Base-by-base conservation (phyloP, 2,888 invertebrate species). In the Trachelus stipa region DNA sequence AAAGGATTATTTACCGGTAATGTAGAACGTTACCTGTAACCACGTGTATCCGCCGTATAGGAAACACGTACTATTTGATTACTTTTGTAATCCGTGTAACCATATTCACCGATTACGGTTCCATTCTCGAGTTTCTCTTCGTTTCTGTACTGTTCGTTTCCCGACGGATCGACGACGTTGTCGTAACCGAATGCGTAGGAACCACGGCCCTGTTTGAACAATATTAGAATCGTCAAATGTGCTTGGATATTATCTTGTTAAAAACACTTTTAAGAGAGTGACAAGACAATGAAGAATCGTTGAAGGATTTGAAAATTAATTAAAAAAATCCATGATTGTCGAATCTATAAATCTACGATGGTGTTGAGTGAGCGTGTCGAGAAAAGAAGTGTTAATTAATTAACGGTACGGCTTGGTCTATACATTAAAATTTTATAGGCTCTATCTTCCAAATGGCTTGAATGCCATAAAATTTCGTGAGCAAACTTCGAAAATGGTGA, bases 131-230 rank as follows among this genome's bases (percentile, higher is more conserved):
- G 94, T 56, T 95, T 92, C 83, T 95, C 94, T 88, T 96, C 96
- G 76, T 94, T 94, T 4, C 96, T 92, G 87, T 94, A 96, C 87
- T 96, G 96, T 11, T 93, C 92, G 85, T 96, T 96, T 15, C 94
- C 94, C 11, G 88, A 88, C 0, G 93, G 92, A 87, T 96, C 96
- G 69, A 94, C 92, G 11, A 95, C 91, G 73, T 85, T 84, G 85
- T 96, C 95, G 87, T 95, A 96, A 23, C 96, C 95, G 87, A 95
- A 96, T 0, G 95, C 93, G 87, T 96, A 96, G 0, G 95, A 94
- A 33, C 95, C 94, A 33, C 94, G 93, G 56, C 94, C 94, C 92
- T 87, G 79, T 71, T 80, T 40, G 12, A 73, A 71, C 33, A 75
- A 68, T 15, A n/a, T n/a, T 1, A 31, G 2, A 69, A 69, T 12